phyloP scores from a whole-genome alignment of 2,113 vertebrate genomes.

The Hoplias malabaricus region DNA sequence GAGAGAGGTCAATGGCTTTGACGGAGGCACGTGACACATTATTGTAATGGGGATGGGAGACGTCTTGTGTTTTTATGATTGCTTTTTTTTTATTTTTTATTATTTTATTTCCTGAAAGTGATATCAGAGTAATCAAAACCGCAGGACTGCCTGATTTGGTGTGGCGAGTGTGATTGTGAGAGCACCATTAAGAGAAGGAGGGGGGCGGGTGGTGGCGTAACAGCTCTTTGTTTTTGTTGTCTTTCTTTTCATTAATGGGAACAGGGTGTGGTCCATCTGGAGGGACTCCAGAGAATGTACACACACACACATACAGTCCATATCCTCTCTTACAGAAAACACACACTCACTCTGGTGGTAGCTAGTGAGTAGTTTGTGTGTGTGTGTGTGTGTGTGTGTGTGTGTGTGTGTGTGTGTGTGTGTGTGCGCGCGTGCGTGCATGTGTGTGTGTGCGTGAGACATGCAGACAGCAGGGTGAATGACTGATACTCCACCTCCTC shows the following conservation, averaged over 20 bases:
- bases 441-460: conserved; percentile 60
- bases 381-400: background rate
- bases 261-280: conserved; percentile 85
- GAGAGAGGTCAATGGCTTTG: conserved; percentile 84
- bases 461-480: conserved; percentile 71
- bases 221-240: conserved; percentile 58
- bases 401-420: conserved; percentile 55
- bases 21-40: conserved; percentile 89
- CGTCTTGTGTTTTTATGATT: conserved; percentile 79
- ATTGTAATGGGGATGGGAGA: conserved; percentile 95
- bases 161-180: conserved; percentile 92
- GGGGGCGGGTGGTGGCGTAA: background rate
- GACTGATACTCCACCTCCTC: conserved; percentile 73
- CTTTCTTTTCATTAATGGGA: conserved; percentile 87
- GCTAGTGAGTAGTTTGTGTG: conserved; percentile 1
- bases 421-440: conserved; percentile 4
- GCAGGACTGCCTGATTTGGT: conserved; percentile 88
- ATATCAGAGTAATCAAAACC: conserved; percentile 96
- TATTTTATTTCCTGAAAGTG: conserved; percentile 80
- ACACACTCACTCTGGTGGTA: conserved; percentile 35
- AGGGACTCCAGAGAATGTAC: conserved; percentile 52
- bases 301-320: conserved; percentile 31
- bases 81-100: conserved; percentile 56
- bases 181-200: conserved; percentile 80
- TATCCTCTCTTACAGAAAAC: conserved; percentile 27